Evolutionary conservation across 2,888 invertebrate species (phyloP), one percentile per base, ranked within the genome.

Genomic region (Caenorhabditis uteleia): DNA sequence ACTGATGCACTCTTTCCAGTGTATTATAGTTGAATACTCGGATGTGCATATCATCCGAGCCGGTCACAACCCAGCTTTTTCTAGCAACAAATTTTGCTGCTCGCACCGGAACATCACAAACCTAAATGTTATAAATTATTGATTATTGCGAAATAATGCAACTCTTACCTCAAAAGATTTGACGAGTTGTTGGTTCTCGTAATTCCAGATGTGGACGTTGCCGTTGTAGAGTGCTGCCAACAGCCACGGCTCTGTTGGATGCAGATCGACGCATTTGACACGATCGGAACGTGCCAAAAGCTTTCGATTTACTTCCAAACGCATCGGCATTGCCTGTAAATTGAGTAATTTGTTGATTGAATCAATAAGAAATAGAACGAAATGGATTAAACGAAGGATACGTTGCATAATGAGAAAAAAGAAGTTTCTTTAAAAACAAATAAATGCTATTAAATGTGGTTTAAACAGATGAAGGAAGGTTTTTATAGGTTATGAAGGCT

Each of bases 131-230:
- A 14, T 31, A 39, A 34, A 34, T 34, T n/a, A 16, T 34, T n/a
- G 34, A n/a, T 34, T 34, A n/a, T 14, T 34, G 4, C 14, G 16
- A 25, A 5, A 45, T 45, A 14, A 47, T 8, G 6, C 14, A 45
- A 40, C 2, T 21, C 14, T 23, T 40, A 89, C 88, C 87, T 89
- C 86, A 78, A 87, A 87, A 0, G 87, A 85, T 75, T 88, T 88
- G 58, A 88, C 85, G 45, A 87, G 82, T 77, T 85, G 84, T 84
- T 95, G 95, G 65, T 91, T 92, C 84, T 98, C 97, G 86, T 93
- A 91, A 85, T 98, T 97, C 95, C 97, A 99, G 83, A 99, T 92
- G 88, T 98, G 95, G 78, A 97, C 94, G 86, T 97, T 93, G 77
- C 98, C 98, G 86, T 94, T 95, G 88, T 99, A 99, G 29, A 99